Evolutionary conservation across 2,113 vertebrate species (phyloP), one percentile per base, ranked within the genome.

Genomic region (Coryphaenoides rupestris): DNA sequence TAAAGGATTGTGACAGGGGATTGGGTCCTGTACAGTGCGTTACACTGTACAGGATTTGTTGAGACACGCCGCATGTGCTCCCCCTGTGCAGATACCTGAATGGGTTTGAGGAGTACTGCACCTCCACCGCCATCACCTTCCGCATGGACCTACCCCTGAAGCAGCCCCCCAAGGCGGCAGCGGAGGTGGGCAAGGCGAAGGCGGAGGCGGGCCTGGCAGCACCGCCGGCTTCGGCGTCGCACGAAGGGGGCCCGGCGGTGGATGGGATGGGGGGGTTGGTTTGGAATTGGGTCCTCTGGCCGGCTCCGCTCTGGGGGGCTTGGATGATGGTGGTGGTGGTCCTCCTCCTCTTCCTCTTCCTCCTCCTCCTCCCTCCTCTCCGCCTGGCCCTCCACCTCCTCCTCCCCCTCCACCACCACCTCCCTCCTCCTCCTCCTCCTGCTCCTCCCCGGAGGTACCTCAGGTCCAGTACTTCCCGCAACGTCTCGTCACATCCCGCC

Each of bases 91-190:
- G 97, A 79, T 98, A 99, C 80, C 89, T 99, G 40, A 93, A 96
- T 74, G 97, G 96, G 69, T 99, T 98, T 84, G 97, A 98, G 83
- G 95, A 98, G 55, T 99, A 97, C 77, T 98, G 95, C 84, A 93
- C 92, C 60, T 98, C 96, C 47, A 93, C 94, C 3, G 92, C 91
- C 79, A 96, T 98, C 90, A 91, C 91, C 62, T 99, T 99, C 89
- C 93, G 92, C 75, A 98, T 97, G 94, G 94, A 96, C 75, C 85
- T 98, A 77, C 95, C 96, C 66, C 89, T 91, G 79, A 98, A 94
- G 72, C 87, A 92, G 71, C 88, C 73, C 77, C 92, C 92, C 59
- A 93, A 94, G 67, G 88, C 76, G 74, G 94, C 88, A n/a, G n/a
- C n/a, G n/a, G n/a, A n/a, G n/a, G n/a, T n/a, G 61, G 69, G 81